These are phyloP conservation scores for Melanerpes aurifrons DNA, from an alignment of 2,113 vertebrate species.

Conservation along the genomic window DNA sequence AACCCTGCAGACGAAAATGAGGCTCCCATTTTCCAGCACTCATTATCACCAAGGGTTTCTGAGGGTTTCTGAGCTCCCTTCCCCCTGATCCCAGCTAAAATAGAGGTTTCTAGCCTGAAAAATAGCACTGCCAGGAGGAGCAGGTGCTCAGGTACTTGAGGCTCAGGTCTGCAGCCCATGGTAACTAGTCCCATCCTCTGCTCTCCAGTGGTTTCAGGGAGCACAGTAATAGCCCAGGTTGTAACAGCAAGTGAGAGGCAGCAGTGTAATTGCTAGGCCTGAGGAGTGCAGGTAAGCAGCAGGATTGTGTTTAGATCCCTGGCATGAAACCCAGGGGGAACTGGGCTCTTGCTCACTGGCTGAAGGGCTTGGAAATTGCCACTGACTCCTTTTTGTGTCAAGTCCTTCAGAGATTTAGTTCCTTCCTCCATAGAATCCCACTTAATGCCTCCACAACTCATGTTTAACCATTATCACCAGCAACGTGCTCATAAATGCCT, in stretches of 20 bases:
- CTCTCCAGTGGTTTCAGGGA: neutral
- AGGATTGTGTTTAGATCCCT: conserved; percentile 61
- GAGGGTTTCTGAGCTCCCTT: neutral
- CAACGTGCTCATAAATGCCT: conserved; percentile 15
- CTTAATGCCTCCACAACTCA: conserved; percentile 70
- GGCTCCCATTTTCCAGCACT: neutral
- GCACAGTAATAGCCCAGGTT: conserved; percentile 41
- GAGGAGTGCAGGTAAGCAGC: conserved; percentile 50
- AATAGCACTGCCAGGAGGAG: neutral
- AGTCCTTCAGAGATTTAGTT: conserved; percentile 55
- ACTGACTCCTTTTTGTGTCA: conserved; percentile 33
- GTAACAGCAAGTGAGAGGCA: neutral
- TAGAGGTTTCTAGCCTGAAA: neutral
- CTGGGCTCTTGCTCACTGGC: conserved; percentile 32
- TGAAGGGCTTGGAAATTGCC: conserved; percentile 70
- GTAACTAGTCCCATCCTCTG: neutral
- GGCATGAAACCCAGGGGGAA: conserved; percentile 60
- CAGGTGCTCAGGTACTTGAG: neutral
- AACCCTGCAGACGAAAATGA: neutral
- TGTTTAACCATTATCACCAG: conserved; percentile 72
- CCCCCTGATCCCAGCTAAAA: conserved; percentile 21
- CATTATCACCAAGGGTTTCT: neutral
- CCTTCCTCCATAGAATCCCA: conserved; percentile 51
- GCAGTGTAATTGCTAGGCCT: conserved; percentile 46
- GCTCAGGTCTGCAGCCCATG: neutral